Evolutionary conservation across 2,888 invertebrate genomes (phyloP).

Genomic region (Baccha elongata): DNA sequence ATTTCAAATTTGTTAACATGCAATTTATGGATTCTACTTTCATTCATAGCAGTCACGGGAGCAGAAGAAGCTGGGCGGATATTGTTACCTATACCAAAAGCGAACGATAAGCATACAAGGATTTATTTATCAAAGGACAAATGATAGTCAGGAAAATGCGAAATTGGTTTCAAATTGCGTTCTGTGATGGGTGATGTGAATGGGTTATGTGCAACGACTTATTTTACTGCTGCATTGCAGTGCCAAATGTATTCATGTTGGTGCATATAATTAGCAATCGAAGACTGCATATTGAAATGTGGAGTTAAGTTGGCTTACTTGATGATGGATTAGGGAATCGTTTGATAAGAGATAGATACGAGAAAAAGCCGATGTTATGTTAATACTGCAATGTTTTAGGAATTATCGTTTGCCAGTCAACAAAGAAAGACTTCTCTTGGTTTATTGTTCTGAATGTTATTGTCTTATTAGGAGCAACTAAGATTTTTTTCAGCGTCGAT

Average conservation of each 20-base stretch:
- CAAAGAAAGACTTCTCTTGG: too few relatives aligned
- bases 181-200: background rate
- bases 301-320: background rate
- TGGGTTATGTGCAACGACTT: background rate
- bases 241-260: background rate
- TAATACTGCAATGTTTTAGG: too few relatives aligned
- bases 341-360: background rate
- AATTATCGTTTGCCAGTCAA: too few relatives aligned
- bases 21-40: constrained; percentile 47
- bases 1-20: constrained; percentile 49
- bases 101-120: background rate
- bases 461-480: too few relatives aligned
- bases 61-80: background rate
- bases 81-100: background rate
- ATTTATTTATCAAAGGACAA: constrained; percentile 5
- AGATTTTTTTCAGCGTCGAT: too few relatives aligned
- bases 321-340: background rate
- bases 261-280: background rate
- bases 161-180: background rate
- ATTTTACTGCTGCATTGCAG: background rate
- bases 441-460: too few relatives aligned
- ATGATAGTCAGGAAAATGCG: background rate
- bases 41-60: constrained; percentile 26
- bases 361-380: too few relatives aligned
- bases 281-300: background rate